Conservation (phyloP, 2,888 invertebrate species). For the Papilio demoleus region DNA sequence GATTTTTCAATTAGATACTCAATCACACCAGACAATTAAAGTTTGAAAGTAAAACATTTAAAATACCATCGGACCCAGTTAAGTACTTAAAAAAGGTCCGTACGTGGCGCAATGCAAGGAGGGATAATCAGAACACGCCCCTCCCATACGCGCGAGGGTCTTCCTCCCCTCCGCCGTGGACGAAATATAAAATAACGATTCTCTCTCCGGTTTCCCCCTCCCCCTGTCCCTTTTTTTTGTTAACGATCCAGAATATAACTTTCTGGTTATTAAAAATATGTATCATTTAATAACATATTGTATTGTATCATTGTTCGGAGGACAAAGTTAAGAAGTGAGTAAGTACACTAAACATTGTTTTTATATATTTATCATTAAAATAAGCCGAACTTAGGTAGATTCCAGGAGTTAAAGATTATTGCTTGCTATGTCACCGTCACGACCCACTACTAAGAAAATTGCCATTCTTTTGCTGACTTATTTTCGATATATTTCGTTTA, state of each 20-base stretch:
- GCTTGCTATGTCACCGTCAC: no score
- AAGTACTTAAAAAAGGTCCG: constrained; percentile 28
- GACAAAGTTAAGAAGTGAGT: neutral
- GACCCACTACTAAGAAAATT: no score
- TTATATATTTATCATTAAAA: neutral
- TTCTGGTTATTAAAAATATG: constrained; percentile 10
- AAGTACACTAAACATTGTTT: neutral
- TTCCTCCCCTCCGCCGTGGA: no score
- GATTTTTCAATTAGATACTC: constrained; percentile 13
- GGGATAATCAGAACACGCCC: no score
- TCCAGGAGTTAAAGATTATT: no score
- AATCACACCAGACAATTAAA: neutral
- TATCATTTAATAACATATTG: neutral
- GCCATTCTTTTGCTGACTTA: no score
- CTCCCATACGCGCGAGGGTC: no score
- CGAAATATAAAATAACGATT: constrained; percentile 14
- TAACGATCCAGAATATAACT: neutral
- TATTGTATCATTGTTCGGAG: neutral
- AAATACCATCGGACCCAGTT: constrained; percentile 11
- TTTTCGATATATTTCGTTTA: no score
- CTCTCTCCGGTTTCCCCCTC: no score
- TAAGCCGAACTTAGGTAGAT: no score
- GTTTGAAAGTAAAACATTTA: neutral
- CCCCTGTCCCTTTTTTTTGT: no score
- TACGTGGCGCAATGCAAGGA: no score